phyloP scores from a whole-genome alignment of 2,113 vertebrate genomes.

The Trogon surrucura region DNA sequence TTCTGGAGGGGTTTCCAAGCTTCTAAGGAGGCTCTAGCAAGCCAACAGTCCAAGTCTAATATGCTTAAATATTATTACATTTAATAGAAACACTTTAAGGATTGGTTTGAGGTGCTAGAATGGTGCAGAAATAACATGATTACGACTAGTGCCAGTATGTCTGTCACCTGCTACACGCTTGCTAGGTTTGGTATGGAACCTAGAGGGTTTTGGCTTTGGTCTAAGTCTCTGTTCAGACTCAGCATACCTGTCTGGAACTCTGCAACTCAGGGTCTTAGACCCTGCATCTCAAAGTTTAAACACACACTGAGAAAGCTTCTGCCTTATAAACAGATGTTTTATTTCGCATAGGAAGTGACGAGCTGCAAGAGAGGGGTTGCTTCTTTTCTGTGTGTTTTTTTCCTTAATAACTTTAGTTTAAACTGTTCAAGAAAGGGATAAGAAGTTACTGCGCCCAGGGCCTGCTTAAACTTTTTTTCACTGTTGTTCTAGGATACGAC shows the following conservation, averaged over 20 bases:
- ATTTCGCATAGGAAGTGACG: background rate
- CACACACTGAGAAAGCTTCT: background rate
- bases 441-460: fast-evolving
- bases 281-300: background rate
- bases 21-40: background rate
- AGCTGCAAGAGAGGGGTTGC: background rate
- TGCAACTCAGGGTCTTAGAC: background rate
- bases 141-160: background rate
- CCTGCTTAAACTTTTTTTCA: background rate
- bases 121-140: background rate
- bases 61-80: background rate
- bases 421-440: background rate
- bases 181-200: background rate
- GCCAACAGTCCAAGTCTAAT: background rate
- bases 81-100: background rate
- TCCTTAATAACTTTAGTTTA: background rate
- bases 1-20: background rate
- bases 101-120: background rate
- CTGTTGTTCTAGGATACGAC: background rate
- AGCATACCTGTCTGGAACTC: background rate
- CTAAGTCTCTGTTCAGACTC: background rate
- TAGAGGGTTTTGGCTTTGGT: background rate
- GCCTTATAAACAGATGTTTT: background rate
- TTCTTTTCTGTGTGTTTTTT: background rate
- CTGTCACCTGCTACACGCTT: background rate